Base-by-base conservation (phyloP, 2,888 invertebrate genomes). In the Drosophila robusta region DNA sequence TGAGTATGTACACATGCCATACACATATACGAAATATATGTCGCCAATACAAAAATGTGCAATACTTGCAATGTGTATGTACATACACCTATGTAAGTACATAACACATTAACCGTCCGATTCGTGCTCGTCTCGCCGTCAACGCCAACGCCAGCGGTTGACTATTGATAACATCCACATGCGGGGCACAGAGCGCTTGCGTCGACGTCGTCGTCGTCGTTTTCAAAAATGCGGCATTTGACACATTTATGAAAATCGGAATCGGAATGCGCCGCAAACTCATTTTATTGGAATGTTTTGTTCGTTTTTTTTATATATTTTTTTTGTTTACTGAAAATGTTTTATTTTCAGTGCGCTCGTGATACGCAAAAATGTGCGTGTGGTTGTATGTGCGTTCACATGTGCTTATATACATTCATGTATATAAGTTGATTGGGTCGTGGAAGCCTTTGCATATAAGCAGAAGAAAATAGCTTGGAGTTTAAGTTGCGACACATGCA, bases 211-310 rank as follows among this genome's bases (percentile, higher is more conserved):
- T 14, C 57, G 63, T 57, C 38, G 62, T 41, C 29, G 78, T 65
- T 58, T 78, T 82, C 78, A 82, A 85, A 84, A 87, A 84, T 84
- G 87, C 75, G 83, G 88, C 80, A 85, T 84, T 84, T 84, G 86
- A 87, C 84, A 84, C 88, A 87, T 84, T 84, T 87, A 84, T 84
- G 87, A 87, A 87, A 87, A 87, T 86, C 87, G 86, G 86, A 87
- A 82, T 84, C 67, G 82, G 84, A 85, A 87, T 84, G 84, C 75
- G 77, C 74, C 66, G 76, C 86, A 79, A 78, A 87, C 86, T 84
- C 83, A 84, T 85, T 82, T 87, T 87, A 85, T 87, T 84, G 83
- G 83, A 84, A 84, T 84, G 83, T 84, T 81, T 78, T 85, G 70
- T 65, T 72, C 62, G 51, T 34, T 34, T 34, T 34, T 34, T 29